phyloP scores from a whole-genome alignment of 2,888 invertebrate genomes.

The Aporophyla lueneburgensis region DNA sequence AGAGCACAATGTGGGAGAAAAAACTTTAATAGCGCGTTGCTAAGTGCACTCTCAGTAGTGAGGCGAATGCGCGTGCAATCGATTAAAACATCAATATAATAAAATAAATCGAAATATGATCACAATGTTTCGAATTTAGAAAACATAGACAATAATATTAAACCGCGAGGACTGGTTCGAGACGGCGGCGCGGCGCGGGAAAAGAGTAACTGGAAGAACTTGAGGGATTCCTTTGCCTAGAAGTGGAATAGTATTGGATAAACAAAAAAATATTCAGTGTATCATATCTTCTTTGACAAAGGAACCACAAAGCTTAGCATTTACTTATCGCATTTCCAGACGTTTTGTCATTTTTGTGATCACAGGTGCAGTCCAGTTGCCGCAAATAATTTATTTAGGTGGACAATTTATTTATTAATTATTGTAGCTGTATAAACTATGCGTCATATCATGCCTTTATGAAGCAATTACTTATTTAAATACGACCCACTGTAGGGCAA shows the following conservation, averaged over 20 bases:
- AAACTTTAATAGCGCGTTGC: slow-evolving; percentile 29
- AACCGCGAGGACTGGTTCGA: neutral
- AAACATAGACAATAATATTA: neutral
- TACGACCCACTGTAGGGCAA: neutral
- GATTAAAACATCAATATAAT: slow-evolving; percentile 4
- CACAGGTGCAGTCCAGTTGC: slow-evolving; percentile 4
- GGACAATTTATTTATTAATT: neutral
- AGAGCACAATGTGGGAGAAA: slow-evolving; percentile 16
- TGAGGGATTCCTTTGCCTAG: neutral
- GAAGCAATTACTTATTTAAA: neutral
- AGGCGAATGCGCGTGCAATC: slow-evolving; percentile 2
- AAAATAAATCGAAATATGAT: neutral
- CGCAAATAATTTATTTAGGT: neutral
- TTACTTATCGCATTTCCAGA: neutral
- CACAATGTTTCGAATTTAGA: neutral
- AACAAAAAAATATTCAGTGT: neutral
- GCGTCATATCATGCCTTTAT: neutral
- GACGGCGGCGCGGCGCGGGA: neutral
- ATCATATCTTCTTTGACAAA: neutral
- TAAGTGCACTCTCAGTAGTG: slow-evolving; percentile 20
- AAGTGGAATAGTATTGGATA: neutral
- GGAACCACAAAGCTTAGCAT: neutral
- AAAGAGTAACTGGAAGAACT: neutral
- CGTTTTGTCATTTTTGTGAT: neutral
- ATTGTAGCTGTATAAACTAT: slow-evolving; percentile 9